These are phyloP conservation scores for Liasis olivaceus DNA, from an alignment of 2,797 vertebrate genomes.

Conservation along the genomic window DNA sequence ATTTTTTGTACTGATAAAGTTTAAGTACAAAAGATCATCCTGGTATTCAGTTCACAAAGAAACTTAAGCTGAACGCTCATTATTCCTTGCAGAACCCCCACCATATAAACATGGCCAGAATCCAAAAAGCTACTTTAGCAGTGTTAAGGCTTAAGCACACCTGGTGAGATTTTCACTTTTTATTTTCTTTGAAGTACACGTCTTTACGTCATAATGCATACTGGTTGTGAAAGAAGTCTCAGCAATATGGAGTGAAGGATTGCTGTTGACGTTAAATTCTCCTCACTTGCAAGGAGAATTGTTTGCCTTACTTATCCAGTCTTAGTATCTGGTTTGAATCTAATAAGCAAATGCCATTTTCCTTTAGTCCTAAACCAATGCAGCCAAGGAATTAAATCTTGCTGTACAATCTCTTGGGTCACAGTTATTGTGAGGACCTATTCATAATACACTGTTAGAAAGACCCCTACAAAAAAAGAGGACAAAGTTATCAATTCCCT, in stretches of 20 bases:
- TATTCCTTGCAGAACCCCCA: background rate
- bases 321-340: background rate
- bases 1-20: slow-evolving; percentile 34
- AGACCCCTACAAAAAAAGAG: background rate
- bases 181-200: background rate
- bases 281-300: background rate
- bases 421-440: background rate
- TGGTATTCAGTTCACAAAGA: slow-evolving; percentile 27
- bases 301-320: background rate
- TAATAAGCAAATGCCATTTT: background rate
- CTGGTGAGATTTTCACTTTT: background rate
- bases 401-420: background rate
- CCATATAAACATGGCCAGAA: background rate
- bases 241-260: background rate
- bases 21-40: slow-evolving; percentile 54
- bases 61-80: background rate
- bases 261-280: background rate
- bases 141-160: background rate
- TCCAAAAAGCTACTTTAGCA: slow-evolving; percentile 11
- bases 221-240: background rate
- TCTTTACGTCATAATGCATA: background rate
- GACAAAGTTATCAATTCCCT: background rate
- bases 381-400: background rate
- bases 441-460: background rate
- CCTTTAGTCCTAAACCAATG: background rate